These are phyloP conservation scores for Orchesella cincta DNA, from an alignment of 1,140 invertebrate species.

Conservation along the genomic window DNA sequence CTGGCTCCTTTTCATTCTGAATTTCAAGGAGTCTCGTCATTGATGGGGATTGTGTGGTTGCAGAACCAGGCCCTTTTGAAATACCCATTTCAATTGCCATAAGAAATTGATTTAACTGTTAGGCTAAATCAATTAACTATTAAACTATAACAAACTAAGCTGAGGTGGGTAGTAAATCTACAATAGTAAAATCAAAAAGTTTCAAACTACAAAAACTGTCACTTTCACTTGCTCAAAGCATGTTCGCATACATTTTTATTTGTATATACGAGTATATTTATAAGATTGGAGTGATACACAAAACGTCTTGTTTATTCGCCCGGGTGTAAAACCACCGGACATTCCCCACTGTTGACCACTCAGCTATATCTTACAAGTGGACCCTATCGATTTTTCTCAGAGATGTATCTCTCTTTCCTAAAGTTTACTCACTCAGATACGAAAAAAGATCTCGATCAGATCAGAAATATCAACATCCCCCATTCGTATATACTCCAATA, in stretches of 20 bases:
- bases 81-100: neutral
- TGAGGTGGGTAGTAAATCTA: neutral
- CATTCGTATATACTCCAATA: neutral
- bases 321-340: neutral
- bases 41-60: neutral
- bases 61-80: neutral
- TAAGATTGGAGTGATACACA: neutral
- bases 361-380: neutral
- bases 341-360: neutral
- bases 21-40: slow-evolving; percentile 4
- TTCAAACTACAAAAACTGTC: neutral
- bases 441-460: neutral
- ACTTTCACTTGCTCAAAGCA: neutral
- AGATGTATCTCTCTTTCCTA: neutral
- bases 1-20: slow-evolving; percentile 11
- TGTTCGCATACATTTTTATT: neutral
- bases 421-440: neutral
- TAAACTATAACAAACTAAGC: neutral
- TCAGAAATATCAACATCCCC: slow-evolving; percentile 12
- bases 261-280: neutral
- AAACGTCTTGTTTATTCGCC: neutral
- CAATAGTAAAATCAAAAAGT: neutral
- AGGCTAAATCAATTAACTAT: too few relatives aligned
- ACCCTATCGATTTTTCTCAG: slow-evolving; percentile 14
- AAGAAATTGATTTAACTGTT: too few relatives aligned